Percentiles rank a stretch among this genome's conserved stretches.
Evolutionary conservation across 2,888 invertebrate genomes (phyloP).

Genomic region (Pammene fasciana): DNA sequence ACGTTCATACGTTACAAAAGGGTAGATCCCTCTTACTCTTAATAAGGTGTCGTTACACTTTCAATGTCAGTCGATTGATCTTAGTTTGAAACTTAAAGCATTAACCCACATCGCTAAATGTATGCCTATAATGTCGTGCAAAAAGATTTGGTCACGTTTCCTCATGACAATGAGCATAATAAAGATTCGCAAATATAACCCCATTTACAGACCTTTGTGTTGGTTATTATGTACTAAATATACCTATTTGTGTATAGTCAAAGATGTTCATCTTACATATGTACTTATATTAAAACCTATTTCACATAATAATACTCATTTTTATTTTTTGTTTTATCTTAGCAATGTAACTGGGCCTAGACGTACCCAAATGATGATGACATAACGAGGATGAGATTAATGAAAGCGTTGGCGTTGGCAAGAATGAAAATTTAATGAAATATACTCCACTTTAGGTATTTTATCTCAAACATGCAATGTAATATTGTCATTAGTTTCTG

Average conservation of each 20-base stretch:
- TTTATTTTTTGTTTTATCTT: too few species aligned
- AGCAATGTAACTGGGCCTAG: too few species aligned
- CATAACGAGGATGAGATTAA: too few species aligned
- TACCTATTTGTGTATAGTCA: background rate
- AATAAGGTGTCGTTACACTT: background rate
- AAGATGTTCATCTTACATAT: too few species aligned
- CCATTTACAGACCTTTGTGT: slow-evolving; percentile 22
- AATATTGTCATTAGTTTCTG: too few species aligned
- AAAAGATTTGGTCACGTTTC: slow-evolving; percentile 19
- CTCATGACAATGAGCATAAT: background rate
- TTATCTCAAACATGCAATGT: too few species aligned
- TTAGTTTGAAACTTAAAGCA: slow-evolving; percentile 15
- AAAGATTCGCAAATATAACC: background rate
- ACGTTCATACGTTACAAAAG: background rate
- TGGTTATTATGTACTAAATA: background rate
- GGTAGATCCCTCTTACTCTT: background rate
- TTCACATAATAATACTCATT: too few species aligned
- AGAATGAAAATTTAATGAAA: too few species aligned
- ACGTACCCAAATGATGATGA: too few species aligned
- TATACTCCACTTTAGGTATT: too few species aligned
- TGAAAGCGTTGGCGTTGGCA: too few species aligned
- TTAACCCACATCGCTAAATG: slow-evolving; percentile 14
- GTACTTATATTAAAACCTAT: too few species aligned
- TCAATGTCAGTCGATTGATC: background rate
- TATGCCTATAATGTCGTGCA: slow-evolving; percentile 9